Conservation (phyloP, 2,113 vertebrate species). For the Eulacestoma nigropectus region DNA sequence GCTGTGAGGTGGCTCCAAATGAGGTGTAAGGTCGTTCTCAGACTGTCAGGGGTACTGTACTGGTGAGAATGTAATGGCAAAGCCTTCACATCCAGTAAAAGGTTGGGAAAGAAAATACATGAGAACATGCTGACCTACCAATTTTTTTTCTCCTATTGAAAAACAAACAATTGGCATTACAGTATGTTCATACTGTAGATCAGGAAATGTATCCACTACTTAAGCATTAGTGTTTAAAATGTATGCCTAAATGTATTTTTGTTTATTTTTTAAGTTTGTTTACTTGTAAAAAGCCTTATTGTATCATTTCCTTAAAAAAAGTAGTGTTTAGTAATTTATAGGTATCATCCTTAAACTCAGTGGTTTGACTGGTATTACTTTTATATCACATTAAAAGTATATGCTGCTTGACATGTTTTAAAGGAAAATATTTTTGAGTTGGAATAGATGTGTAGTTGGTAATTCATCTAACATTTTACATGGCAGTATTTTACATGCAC, state of each 20-base stretch:
- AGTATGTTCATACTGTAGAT: constrained; percentile 30
- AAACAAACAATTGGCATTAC: constrained; percentile 23
- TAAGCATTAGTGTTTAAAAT: constrained; percentile 39
- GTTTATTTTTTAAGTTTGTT: constrained; percentile 61
- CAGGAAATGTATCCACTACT: constrained; percentile 28
- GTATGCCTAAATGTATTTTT: constrained; percentile 59
- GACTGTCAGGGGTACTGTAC: neutral
- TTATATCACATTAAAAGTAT: constrained; percentile 55
- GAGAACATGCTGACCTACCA: constrained; percentile 7
- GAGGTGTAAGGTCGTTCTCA: constrained; percentile 4
- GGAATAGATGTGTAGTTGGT: constrained; percentile 40
- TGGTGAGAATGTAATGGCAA: constrained; percentile 7
- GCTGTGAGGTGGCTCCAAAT: neutral
- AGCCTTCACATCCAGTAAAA: neutral
- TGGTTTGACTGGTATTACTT: constrained; percentile 60
- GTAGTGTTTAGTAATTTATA: constrained; percentile 49
- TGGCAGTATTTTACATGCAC: constrained; percentile 64
- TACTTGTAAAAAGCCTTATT: constrained; percentile 64
- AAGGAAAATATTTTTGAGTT: constrained; percentile 62
- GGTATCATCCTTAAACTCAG: constrained; percentile 38
- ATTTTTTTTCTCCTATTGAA: neutral
- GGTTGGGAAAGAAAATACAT: neutral
- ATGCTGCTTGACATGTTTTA: constrained; percentile 67
- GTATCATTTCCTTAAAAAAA: constrained; percentile 47
- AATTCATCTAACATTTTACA: constrained; percentile 48